Percentiles rank a stretch among this genome's conserved stretches.
Conservation (phyloP, 2,113 vertebrate genomes). For the Esox niger region DNA sequence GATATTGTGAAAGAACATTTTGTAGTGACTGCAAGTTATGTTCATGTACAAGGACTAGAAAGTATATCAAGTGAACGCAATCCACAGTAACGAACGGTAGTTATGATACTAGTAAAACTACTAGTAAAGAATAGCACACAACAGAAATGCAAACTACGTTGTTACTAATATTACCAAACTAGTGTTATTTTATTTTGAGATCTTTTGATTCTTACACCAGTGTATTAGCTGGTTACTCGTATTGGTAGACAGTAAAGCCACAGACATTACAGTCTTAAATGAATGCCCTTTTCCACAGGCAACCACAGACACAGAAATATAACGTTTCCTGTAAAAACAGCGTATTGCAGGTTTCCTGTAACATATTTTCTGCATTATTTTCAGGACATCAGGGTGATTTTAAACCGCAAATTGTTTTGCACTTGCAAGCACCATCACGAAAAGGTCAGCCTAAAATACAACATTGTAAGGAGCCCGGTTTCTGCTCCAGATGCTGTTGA, state of each 20-base stretch:
- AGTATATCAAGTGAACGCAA: neutral
- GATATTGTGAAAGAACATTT: neutral
- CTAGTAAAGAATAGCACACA: neutral
- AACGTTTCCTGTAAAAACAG: neutral
- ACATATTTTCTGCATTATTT: slow-evolving; percentile 27
- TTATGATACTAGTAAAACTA: neutral
- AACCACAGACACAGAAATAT: neutral
- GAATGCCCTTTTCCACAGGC: neutral
- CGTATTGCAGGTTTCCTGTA: neutral
- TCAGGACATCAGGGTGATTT: slow-evolving; percentile 8
- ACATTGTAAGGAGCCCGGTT: slow-evolving; percentile 3
- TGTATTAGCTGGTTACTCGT: neutral
- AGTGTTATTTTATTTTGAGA: neutral
- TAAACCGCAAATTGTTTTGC: slow-evolving; percentile 17
- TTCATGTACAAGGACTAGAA: neutral
- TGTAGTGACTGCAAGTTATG: neutral
- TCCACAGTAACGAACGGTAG: too few relatives aligned
- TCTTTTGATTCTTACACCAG: neutral
- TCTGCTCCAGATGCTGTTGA: slow-evolving; percentile 1
- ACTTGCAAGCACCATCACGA: slow-evolving; percentile 3
- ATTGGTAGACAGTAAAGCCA: neutral
- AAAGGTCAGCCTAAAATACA: slow-evolving; percentile 13
- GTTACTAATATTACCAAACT: too few relatives aligned
- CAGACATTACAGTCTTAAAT: neutral
- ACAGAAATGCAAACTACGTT: neutral